These are phyloP conservation scores for Nerophis ophidion DNA, from an alignment of 2,113 vertebrate genomes.

Conservation along the genomic window DNA sequence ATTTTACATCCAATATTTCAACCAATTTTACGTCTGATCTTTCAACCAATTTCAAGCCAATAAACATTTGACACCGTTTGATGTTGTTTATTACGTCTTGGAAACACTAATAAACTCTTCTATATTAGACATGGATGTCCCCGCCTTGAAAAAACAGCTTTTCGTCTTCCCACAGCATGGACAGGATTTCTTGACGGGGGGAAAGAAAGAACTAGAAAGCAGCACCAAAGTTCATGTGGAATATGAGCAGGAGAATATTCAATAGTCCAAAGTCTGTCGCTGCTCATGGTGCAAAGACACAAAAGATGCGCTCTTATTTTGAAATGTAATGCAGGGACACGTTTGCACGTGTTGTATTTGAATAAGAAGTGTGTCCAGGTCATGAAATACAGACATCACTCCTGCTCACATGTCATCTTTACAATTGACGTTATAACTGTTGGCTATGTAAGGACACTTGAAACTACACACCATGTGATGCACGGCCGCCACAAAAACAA, in stretches of 20 bases:
- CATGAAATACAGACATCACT: conserved; percentile 29
- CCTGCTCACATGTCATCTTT: too few species aligned
- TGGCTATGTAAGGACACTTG: conserved; percentile 69
- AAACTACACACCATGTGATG: conserved; percentile 48
- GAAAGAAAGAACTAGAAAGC: conserved; percentile 52
- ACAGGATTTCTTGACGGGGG: conserved; percentile 36
- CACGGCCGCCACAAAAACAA: conserved; percentile 3
- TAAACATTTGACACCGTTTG: conserved; percentile 31
- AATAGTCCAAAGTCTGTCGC: background rate
- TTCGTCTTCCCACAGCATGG: conserved; percentile 51
- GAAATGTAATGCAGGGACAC: conserved; percentile 32
- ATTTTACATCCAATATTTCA: too few species aligned
- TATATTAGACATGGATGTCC: conserved; percentile 61
- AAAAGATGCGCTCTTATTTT: conserved; percentile 27
- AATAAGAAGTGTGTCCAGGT: conserved; percentile 38
- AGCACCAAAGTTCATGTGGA: conserved; percentile 55
- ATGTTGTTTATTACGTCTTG: conserved; percentile 70
- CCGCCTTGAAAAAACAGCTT: conserved; percentile 63
- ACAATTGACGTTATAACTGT: conserved; percentile 14
- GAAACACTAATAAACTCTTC: conserved; percentile 73
- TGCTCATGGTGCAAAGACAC: conserved; percentile 31
- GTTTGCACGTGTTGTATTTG: conserved; percentile 27
- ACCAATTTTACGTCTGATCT: too few species aligned
- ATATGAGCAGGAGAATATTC: conserved; percentile 35
- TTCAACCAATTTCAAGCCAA: background rate